Evolutionary conservation across 2,797 vertebrate species (phyloP), one percentile per base, ranked within the genome.

Genomic region (Enteromius argenteus): DNA sequence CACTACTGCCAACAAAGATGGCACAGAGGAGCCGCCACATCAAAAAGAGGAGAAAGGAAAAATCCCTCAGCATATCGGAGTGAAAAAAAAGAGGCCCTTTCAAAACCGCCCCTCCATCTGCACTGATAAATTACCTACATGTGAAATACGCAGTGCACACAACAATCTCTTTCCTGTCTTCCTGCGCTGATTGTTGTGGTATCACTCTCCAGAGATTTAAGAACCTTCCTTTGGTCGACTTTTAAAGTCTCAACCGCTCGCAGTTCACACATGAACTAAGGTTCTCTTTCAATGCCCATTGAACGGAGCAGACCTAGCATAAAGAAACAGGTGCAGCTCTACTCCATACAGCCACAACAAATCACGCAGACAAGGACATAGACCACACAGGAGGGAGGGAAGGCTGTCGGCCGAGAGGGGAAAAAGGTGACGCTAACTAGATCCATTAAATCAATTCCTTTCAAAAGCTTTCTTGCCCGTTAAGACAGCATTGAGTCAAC

Each of bases 301-400:
- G 76, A 88, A 80, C 39, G 11, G 42, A 46, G 69, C 69, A 60
- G n/a, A 60, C 51, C 74, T 78, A 37, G 77, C 62, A 84, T 83
- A 86, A 87, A 87, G 86, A 72, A 78, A 84, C 87, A 91, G 87
- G 88, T 90, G 87, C 88, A 86, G 81, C 87, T 84, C 64, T 71
- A 78, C 74, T 77, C 67, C 82, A 67, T 79, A 78, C 64, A 83
- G 73, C 79, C 73, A 81, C 82, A 86, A 90, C 90, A 89, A 91
- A 90, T 89, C 87, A 88, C 69, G 0, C 71, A 79, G 81, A 89
- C 87, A 89, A 90, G 77, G 67, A 71, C 17, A 15, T 42, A 83
- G 89, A 88, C 86, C 87, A 88, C 89, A 89, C 87, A 89, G 60
- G 67, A 68, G 79, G 80, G 84, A 56, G 80, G 68, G 83, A 37